Evolutionary conservation across 2,797 vertebrate genomes (phyloP).

Genomic region (Catamblyrhynchus diadema): DNA sequence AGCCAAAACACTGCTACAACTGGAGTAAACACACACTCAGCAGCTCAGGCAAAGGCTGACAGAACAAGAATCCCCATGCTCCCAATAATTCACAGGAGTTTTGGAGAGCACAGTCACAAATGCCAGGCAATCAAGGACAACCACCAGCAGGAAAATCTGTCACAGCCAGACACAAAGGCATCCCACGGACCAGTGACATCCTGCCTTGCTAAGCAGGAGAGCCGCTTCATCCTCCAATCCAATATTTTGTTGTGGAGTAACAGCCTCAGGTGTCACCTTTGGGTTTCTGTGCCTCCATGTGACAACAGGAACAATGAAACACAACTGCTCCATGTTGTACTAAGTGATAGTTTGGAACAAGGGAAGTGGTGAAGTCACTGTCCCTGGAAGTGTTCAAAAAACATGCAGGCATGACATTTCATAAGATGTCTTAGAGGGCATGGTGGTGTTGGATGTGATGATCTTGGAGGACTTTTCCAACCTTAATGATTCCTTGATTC

Average conservation of each 20-base stretch:
- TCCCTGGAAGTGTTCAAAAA: background rate
- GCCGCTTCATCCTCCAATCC: background rate
- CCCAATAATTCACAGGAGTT: background rate
- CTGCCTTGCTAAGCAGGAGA: background rate
- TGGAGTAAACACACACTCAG: background rate
- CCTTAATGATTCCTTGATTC: background rate
- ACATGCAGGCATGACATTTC: rapidly evolving
- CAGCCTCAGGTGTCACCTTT: rapidly evolving
- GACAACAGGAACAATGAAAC: background rate
- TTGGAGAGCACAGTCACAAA: background rate
- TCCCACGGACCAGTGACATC: background rate
- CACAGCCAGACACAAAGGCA: background rate
- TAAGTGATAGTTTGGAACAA: background rate
- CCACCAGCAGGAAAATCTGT: background rate
- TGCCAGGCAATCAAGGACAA: background rate
- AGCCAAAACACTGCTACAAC: slow-evolving; percentile 4
- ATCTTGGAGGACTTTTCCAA: background rate
- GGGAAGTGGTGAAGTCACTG: background rate
- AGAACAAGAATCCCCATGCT: background rate
- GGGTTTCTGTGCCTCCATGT: background rate
- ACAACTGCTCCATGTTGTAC: background rate
- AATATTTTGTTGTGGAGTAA: background rate
- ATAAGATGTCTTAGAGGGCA: background rate
- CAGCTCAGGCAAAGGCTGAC: background rate
- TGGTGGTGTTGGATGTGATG: too few species aligned